Evolutionary conservation across 2,888 invertebrate genomes (phyloP).

Genomic region (Trypoxylon attenuatum): DNA sequence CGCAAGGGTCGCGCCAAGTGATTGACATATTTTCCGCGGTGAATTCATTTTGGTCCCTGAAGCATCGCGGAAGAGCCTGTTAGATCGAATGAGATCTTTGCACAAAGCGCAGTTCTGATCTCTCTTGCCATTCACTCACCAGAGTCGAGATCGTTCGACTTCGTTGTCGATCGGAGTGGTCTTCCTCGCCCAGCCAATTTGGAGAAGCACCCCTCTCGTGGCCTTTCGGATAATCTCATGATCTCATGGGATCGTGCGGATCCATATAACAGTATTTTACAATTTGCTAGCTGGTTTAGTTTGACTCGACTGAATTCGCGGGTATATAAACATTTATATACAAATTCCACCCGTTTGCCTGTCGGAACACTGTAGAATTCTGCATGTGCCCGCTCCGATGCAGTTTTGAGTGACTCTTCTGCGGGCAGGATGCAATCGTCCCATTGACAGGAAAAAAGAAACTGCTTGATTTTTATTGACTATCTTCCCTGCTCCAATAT

Average conservation of each 20-base stretch:
- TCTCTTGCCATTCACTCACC: not conserved
- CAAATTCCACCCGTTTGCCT: slow-evolving; percentile 5
- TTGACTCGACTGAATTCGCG: not conserved
- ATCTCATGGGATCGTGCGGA: slow-evolving; percentile 37
- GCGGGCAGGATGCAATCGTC: no score
- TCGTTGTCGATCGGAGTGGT: no score
- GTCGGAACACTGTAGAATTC: slow-evolving; percentile 2
- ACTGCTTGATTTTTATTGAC: no score
- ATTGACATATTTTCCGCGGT: slow-evolving; percentile 72
- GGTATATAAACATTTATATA: slow-evolving; percentile 17
- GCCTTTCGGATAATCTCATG: slow-evolving; percentile 37
- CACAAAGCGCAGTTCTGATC: slow-evolving; percentile 23
- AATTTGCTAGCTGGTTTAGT: slow-evolving; percentile 22
- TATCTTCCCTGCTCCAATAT: no score
- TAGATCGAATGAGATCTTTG: slow-evolving; percentile 4
- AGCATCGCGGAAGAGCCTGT: slow-evolving; percentile 13
- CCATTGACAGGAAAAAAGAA: no score
- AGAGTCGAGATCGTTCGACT: slow-evolving; percentile 4
- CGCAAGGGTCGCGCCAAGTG: slow-evolving; percentile 57
- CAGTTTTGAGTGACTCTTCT: not conserved
- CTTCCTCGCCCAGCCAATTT: slow-evolving; percentile 39
- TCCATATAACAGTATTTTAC: slow-evolving; percentile 36
- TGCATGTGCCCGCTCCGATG: not conserved
- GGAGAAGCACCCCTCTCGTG: slow-evolving; percentile 20
- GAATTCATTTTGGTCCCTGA: slow-evolving; percentile 45